Conservation (phyloP, 2,113 vertebrate genomes). For the Pelusios castaneus region DNA sequence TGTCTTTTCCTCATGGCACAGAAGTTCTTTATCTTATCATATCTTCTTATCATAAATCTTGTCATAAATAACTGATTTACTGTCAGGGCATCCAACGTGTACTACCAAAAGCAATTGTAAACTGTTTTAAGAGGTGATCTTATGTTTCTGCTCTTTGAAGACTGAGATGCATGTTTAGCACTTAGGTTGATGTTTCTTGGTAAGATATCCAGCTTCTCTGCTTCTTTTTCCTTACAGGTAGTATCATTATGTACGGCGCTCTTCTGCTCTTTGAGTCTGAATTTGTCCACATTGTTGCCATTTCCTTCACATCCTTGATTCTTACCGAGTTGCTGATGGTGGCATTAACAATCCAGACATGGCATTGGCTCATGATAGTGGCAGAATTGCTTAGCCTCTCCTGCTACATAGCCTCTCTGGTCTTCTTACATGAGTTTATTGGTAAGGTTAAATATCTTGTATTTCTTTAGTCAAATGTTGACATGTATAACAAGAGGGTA, state of each 20-base stretch:
- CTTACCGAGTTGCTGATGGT: constrained; percentile 98
- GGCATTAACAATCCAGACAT: constrained; percentile 94
- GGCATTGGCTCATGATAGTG: constrained; percentile 99
- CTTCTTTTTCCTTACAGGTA: constrained; percentile 78
- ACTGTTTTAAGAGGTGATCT: not conserved
- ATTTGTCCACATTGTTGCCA: constrained; percentile 97
- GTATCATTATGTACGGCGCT: constrained; percentile 98
- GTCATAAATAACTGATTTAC: constrained; percentile 59
- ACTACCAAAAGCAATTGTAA: constrained; percentile 33
- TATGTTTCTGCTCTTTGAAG: constrained; percentile 49
- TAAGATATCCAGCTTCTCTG: not conserved
- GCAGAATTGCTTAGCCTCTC: constrained; percentile 94
- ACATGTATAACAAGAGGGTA: not conserved
- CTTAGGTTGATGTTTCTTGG: not conserved
- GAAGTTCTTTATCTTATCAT: constrained; percentile 20
- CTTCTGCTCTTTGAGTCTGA: constrained; percentile 96
- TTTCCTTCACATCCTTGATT: constrained; percentile 96
- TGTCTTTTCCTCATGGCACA: constrained; percentile 48
- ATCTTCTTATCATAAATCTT: not conserved
- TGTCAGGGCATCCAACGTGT: not conserved
- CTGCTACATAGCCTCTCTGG: constrained; percentile 95
- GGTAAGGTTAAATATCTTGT: constrained; percentile 78
- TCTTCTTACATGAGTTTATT: constrained; percentile 96
- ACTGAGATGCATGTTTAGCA: not conserved
- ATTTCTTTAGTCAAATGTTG: not conserved